Conservation (phyloP, 2,888 invertebrate species). For the Cantharis rufa region DNA sequence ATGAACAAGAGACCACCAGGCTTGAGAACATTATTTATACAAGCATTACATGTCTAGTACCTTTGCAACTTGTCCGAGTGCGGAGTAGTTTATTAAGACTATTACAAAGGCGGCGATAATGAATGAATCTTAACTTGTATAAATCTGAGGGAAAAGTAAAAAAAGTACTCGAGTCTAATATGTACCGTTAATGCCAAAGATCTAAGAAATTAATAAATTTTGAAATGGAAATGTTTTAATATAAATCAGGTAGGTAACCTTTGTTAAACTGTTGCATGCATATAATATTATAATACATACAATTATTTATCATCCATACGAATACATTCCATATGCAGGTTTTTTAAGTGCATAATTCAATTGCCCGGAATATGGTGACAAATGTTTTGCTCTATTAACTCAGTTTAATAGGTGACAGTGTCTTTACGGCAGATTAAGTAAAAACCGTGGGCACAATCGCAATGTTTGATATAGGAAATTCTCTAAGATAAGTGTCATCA, state of each 20-base stretch:
- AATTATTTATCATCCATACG: background rate
- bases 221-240: background rate
- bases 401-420: background rate
- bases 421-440: background rate
- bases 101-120: slow-evolving; percentile 25
- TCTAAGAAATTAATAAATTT: background rate
- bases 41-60: slow-evolving; percentile 24
- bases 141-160: slow-evolving; percentile 6
- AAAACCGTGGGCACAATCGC: background rate
- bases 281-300: background rate
- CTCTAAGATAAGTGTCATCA: background rate
- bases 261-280: background rate
- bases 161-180: background rate
- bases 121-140: slow-evolving; percentile 22
- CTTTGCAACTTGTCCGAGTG: slow-evolving; percentile 17
- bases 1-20: slow-evolving; percentile 28
- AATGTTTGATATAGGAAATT: background rate
- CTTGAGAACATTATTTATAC: slow-evolving; percentile 25
- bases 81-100: slow-evolving; percentile 22
- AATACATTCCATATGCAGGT: background rate
- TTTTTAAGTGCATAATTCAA: background rate
- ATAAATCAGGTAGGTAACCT: background rate
- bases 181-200: background rate
- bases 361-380: background rate
- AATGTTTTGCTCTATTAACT: background rate